Conservation (phyloP, 2,888 invertebrate genomes). For the Eristalis pertinax region DNA sequence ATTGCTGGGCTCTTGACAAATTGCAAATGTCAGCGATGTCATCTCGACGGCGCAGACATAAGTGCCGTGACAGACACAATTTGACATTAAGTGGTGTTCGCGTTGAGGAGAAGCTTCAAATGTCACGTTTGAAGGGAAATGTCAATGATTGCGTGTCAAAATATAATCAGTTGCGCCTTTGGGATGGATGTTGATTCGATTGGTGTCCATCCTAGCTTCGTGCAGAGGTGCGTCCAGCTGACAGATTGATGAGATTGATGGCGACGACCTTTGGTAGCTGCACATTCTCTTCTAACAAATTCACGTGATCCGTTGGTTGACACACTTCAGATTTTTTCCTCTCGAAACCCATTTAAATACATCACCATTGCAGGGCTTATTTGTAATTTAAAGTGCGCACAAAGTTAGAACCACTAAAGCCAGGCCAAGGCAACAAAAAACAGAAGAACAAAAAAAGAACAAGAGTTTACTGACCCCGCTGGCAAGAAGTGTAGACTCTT, state of each 20-base stretch:
- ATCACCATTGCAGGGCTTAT: conserved; percentile 3
- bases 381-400: conserved; percentile 34
- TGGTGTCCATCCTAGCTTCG: no score
- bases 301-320: neutral
- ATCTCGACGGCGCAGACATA: neutral
- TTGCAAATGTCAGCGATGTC: neutral
- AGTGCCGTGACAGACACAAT: neutral
- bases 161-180: neutral
- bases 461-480: conserved; percentile 57
- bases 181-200: no score
- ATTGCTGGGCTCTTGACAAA: neutral
- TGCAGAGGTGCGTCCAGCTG: no score
- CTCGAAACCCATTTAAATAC: neutral
- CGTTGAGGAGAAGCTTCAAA: neutral
- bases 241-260: no score
- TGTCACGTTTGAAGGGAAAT: neutral
- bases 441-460: conserved; percentile 1
- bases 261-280: no score
- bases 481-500: conserved; percentile 25
- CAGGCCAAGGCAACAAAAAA: neutral
- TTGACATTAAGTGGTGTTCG: neutral
- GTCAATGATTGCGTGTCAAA: neutral
- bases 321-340: neutral
- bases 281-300: no score
- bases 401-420: neutral